phyloP scores from a whole-genome alignment of 2,797 vertebrate genomes.

The Gambusia yucatana region DNA sequence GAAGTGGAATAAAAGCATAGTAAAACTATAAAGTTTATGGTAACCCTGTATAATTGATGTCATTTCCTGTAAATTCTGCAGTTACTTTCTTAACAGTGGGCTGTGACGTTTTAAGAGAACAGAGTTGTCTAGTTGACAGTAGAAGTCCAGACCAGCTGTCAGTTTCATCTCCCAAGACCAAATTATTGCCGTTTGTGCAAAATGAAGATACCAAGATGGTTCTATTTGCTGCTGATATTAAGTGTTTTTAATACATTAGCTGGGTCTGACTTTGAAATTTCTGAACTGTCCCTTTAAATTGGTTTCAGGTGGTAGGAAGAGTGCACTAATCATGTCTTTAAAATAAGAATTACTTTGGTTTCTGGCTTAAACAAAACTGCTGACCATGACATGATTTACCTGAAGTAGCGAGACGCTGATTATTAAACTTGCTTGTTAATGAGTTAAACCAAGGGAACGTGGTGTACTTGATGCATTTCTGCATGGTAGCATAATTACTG shows the following conservation, averaged over 20 bases:
- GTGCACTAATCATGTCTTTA: background rate
- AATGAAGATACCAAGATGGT: background rate
- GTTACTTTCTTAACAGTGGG: no score
- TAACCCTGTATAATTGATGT: no score
- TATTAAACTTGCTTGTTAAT: background rate
- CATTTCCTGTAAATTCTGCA: no score
- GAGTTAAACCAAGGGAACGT: background rate
- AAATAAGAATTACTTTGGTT: background rate
- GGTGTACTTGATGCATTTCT: constrained; percentile 3
- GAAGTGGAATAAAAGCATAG: no score
- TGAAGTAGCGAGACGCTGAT: background rate
- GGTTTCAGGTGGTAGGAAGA: background rate
- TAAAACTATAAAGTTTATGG: no score
- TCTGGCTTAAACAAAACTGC: background rate
- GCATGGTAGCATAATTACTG: constrained; percentile 1
- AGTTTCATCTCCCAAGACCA: background rate
- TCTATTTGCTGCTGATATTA: background rate
- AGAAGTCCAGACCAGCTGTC: background rate
- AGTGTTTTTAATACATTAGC: background rate
- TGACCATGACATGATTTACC: background rate
- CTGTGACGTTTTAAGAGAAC: background rate
- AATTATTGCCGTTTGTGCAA: background rate
- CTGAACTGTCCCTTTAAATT: background rate
- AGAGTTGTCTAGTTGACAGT: background rate
- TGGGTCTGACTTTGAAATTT: background rate